Base-by-base conservation (phyloP, 1,140 invertebrate species). In the Drosophila ambigua region DNA sequence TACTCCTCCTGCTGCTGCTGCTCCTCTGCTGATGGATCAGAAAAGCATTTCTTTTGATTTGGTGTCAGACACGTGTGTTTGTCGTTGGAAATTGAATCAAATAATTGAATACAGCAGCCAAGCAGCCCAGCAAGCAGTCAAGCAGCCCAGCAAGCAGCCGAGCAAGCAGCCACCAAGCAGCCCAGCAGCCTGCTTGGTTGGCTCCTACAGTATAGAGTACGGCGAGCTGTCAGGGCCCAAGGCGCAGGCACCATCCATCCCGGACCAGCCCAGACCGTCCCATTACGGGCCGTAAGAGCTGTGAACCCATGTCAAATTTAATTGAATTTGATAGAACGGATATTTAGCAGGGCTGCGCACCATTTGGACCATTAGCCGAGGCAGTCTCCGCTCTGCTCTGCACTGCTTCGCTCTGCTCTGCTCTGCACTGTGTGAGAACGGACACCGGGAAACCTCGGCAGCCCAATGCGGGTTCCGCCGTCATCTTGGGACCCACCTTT, bases 301-400 rank as follows among this genome's bases (percentile, higher is more conserved):
- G 78, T 55, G 82, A 78, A 85, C 82, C 82, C 82, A 87, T 85
- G 83, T 85, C 82, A 85, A 85, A 69, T 88, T 88, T 88, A 85
- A 85, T 85, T 85, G 83, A 85, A 85, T 85, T 87, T 85, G 82
- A 85, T 85, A 78, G 74, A 85, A 85, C 74, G 83, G 83, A 85
- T 88, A 85, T 85, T 85, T 88, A 82, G 82, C 73, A 78, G 58
- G 64, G 67, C 71, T 55, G 68, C 62, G 69, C 64, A 51, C 57
- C 67, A 81, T 81, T 81, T 77, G 66, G 73, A 81, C 73, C 61
- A 73, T 73, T 73, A 73, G 54, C 54, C 49, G 5, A 8, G 13
- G 41, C 24, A 20, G 20, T 20, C 20, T 20, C 20, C 2, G 20
- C 20, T 1, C 20, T 20, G 20, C 20, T 20, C 1, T 2, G 20